phyloP scores from a whole-genome alignment of 2,797 vertebrate genomes.

The Dendrocincla fuliginosa region DNA sequence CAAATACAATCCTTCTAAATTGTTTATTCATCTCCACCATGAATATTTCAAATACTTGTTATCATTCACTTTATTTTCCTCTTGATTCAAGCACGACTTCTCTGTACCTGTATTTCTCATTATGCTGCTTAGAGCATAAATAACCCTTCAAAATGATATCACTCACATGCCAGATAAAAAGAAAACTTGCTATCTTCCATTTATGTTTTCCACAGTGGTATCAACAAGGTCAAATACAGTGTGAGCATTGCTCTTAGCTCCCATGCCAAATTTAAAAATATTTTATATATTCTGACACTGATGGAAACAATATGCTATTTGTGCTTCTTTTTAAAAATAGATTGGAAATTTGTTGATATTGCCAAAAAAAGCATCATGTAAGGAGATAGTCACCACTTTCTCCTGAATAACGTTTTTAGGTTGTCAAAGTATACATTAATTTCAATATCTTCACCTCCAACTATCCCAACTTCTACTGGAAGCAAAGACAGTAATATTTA shows the following conservation, averaged over 20 bases:
- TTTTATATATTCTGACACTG: background rate
- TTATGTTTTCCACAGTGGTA: background rate
- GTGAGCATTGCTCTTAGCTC: background rate
- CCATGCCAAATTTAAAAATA: background rate
- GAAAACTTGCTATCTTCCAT: background rate
- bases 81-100: background rate
- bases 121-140: background rate
- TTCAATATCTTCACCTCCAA: background rate
- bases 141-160: background rate
- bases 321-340: background rate
- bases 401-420: accelerated
- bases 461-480: background rate
- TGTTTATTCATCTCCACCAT: background rate
- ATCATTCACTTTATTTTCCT: background rate
- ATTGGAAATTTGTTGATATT: background rate
- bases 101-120: background rate
- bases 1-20: background rate
- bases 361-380: background rate
- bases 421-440: background rate
- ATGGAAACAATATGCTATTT: background rate
- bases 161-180: background rate
- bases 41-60: background rate
- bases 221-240: accelerated
- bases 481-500: background rate
- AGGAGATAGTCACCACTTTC: background rate